These are phyloP conservation scores for Drosophila athabasca DNA, from an alignment of 1,140 invertebrate genomes.

Conservation along the genomic window DNA sequence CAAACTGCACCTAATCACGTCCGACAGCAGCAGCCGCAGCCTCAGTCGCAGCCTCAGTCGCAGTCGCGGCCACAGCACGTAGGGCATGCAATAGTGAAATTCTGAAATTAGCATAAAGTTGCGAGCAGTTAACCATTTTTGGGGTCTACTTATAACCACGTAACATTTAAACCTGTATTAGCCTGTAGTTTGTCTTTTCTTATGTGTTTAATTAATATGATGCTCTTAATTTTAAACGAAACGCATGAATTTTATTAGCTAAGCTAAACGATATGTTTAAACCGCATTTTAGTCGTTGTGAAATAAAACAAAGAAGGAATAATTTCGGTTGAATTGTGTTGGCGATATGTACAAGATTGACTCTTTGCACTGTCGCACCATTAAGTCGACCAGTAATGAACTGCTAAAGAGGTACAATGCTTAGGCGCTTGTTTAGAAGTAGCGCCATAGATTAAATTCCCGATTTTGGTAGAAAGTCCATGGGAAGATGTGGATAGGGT, in stretches of 20 bases:
- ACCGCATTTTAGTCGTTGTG: slow-evolving; percentile 77
- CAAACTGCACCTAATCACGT: slow-evolving; percentile 71
- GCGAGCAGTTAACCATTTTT: slow-evolving; percentile 61
- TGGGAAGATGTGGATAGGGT: too few species aligned
- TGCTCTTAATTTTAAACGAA: slow-evolving; percentile 71
- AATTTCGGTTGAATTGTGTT: too few species aligned
- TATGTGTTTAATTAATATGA: slow-evolving; percentile 58
- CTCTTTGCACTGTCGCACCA: too few species aligned
- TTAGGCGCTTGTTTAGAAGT: too few species aligned
- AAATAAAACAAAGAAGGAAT: slow-evolving; percentile 62
- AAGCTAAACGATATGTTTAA: slow-evolving; percentile 69
- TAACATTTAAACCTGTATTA: slow-evolving; percentile 63
- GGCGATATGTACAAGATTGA: too few species aligned
- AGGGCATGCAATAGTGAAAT: slow-evolving; percentile 64
- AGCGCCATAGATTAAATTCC: too few species aligned
- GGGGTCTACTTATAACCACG: slow-evolving; percentile 48
- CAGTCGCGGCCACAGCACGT: slow-evolving; percentile 17
- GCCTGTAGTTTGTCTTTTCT: slow-evolving; percentile 46
- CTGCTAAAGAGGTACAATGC: too few species aligned
- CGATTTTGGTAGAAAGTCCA: too few species aligned
- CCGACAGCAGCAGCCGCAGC: slow-evolving; percentile 39
- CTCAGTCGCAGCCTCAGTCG: slow-evolving; percentile 39
- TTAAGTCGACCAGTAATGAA: too few species aligned
- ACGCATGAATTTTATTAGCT: slow-evolving; percentile 67
- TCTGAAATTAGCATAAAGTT: slow-evolving; percentile 58